Percentiles rank a stretch among this genome's conserved stretches.
Evolutionary conservation across 1,140 invertebrate genomes (phyloP).

Genomic region (Neuroterus valhalla): DNA sequence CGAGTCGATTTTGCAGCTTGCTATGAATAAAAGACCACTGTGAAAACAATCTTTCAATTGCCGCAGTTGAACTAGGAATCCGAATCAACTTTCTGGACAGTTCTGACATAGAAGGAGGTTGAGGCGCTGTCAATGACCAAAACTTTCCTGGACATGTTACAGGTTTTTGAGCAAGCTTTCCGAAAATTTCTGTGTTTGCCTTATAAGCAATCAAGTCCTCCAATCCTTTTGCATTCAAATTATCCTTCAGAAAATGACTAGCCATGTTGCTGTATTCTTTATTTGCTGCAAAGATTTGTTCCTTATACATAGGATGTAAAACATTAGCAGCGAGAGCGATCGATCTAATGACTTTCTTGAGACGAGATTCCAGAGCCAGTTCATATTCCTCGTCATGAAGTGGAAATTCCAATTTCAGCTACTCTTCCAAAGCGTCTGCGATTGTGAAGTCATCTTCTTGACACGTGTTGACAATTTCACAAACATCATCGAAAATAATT

Average conservation of each 20-base stretch:
- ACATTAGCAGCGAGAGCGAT: not conserved
- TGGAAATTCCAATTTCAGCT: not conserved
- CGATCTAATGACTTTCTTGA: not conserved
- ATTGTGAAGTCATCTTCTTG: not conserved
- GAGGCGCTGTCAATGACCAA: not conserved
- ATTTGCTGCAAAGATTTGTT: not conserved
- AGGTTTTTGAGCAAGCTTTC: not conserved
- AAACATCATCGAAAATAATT: not conserved
- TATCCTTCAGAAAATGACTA: not conserved
- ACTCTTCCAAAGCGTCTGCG: not conserved
- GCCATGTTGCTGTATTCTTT: not conserved
- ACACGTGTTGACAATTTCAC: not conserved
- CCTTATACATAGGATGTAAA: not conserved
- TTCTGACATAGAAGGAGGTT: not conserved
- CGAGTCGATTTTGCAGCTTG: not conserved
- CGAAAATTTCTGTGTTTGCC: not conserved
- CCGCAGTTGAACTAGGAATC: not conserved
- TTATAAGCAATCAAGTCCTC: not conserved
- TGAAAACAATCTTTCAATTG: not conserved
- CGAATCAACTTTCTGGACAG: not conserved
- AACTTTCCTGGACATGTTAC: not conserved
- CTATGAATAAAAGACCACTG: slow-evolving; percentile 4
- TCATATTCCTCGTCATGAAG: not conserved
- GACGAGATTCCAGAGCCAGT: not conserved
- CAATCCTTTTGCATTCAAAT: not conserved